Evolutionary conservation across 2,888 invertebrate species (phyloP).

Genomic region (Smittia aterrima): DNA sequence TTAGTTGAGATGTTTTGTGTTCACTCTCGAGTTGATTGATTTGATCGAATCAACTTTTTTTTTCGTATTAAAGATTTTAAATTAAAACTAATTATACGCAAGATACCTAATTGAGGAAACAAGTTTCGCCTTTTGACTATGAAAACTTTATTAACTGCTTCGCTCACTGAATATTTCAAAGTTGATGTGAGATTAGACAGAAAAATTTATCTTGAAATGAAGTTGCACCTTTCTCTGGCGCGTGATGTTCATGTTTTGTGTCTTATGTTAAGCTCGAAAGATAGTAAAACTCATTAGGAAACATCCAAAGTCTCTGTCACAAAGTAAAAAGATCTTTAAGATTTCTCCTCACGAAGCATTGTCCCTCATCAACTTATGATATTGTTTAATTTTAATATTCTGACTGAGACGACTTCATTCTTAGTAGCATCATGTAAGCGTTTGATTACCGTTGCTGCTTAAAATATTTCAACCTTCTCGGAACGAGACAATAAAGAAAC

Average conservation of each 20-base stretch:
- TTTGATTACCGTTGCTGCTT: neutral
- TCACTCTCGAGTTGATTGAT: neutral
- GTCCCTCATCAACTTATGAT: too few species aligned
- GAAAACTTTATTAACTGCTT: too few species aligned
- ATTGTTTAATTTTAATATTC: too few species aligned
- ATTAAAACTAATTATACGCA: neutral
- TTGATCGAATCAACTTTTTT: neutral
- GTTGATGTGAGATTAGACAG: too few species aligned
- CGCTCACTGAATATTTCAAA: too few species aligned
- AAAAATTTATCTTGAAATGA: neutral
- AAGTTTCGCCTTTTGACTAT: neutral
- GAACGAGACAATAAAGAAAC: slow-evolving; percentile 29
- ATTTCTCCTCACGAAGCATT: too few species aligned
- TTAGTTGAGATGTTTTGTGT: slow-evolving; percentile 20
- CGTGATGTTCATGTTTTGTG: neutral
- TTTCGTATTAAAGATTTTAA: neutral
- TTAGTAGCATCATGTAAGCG: neutral
- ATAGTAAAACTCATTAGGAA: too few species aligned
- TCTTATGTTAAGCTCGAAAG: neutral
- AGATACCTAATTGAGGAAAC: neutral
- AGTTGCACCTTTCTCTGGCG: neutral
- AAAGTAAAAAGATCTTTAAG: too few species aligned
- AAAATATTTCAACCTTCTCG: neutral
- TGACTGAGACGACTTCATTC: neutral
- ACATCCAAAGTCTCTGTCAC: too few species aligned